These are phyloP conservation scores for Eupithecia subfuscata DNA, from an alignment of 2,888 invertebrate genomes.

Conservation along the genomic window DNA sequence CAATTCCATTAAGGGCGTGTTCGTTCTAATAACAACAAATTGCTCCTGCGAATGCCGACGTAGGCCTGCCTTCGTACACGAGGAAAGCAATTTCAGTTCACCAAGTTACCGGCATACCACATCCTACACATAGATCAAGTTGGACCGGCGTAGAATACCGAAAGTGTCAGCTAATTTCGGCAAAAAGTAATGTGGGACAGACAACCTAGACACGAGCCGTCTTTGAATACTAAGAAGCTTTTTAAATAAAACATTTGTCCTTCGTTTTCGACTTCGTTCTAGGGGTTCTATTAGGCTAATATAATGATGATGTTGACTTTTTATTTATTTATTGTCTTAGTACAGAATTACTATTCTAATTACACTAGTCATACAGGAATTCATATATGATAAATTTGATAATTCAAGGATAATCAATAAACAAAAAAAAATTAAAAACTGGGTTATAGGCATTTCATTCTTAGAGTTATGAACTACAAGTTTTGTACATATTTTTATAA, in stretches of 20 bases:
- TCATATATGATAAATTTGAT: no score
- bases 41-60: slow-evolving; percentile 40
- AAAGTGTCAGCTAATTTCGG: slow-evolving; percentile 31
- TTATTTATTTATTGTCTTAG: neutral
- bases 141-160: slow-evolving; percentile 30
- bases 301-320: no score
- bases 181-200: slow-evolving; percentile 25
- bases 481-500: no score
- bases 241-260: slow-evolving; percentile 1
- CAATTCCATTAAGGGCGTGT: slow-evolving; percentile 41
- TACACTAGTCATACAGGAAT: no score
- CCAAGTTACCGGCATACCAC: slow-evolving; percentile 32
- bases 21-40: slow-evolving; percentile 45
- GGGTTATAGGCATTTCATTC: no score
- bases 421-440: no score
- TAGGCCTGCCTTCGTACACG: slow-evolving; percentile 33
- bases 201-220: slow-evolving; percentile 12
- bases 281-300: neutral
- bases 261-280: neutral
- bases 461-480: no score
- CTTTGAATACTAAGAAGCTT: slow-evolving; percentile 13
- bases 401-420: no score
- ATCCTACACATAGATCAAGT: slow-evolving; percentile 35
- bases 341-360: no score
- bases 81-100: slow-evolving; percentile 44